Conservation (phyloP, 1,140 invertebrate species). For the Cydia fagiglandana region DNA sequence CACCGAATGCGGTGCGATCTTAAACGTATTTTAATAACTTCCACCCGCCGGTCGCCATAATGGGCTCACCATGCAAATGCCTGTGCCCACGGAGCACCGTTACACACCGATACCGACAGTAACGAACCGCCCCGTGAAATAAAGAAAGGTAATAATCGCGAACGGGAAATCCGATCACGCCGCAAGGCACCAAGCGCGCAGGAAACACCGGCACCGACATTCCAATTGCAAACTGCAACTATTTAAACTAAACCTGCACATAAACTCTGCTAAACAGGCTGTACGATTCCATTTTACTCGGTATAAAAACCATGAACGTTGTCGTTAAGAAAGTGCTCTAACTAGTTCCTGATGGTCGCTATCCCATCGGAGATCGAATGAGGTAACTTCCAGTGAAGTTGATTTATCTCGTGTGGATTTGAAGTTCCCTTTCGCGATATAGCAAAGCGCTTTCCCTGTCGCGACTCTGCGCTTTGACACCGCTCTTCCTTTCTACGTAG, state of each 20-base stretch:
- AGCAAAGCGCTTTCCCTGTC: conserved; percentile 67
- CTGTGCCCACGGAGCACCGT: conserved; percentile 57
- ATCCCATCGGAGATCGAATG: conserved; percentile 50
- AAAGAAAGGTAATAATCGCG: conserved; percentile 68
- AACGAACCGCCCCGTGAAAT: conserved; percentile 63
- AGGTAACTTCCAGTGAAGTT: conserved; percentile 51
- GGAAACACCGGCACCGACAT: conserved; percentile 37
- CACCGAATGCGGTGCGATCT: conserved; percentile 60
- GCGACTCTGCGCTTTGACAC: conserved; percentile 59
- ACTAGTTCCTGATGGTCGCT: conserved; percentile 50
- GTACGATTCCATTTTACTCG: conserved; percentile 41
- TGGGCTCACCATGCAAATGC: conserved; percentile 70
- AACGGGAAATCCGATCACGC: conserved; percentile 67
- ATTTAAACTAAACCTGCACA: conserved; percentile 43
- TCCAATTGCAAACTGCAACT: conserved; percentile 39
- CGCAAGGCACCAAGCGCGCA: conserved; percentile 40
- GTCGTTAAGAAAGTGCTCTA: conserved; percentile 61
- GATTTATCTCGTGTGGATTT: conserved; percentile 53
- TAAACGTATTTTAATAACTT: conserved; percentile 73
- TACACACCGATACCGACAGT: conserved; percentile 58
- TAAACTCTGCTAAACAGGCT: conserved; percentile 41
- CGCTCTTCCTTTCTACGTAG: conserved; percentile 75
- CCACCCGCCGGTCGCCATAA: conserved; percentile 59
- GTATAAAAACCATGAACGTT: conserved; percentile 55
- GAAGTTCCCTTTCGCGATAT: conserved; percentile 71